phyloP scores from a whole-genome alignment of 2,113 vertebrate genomes.

The Sinocyclocheilus anophthalmus region DNA sequence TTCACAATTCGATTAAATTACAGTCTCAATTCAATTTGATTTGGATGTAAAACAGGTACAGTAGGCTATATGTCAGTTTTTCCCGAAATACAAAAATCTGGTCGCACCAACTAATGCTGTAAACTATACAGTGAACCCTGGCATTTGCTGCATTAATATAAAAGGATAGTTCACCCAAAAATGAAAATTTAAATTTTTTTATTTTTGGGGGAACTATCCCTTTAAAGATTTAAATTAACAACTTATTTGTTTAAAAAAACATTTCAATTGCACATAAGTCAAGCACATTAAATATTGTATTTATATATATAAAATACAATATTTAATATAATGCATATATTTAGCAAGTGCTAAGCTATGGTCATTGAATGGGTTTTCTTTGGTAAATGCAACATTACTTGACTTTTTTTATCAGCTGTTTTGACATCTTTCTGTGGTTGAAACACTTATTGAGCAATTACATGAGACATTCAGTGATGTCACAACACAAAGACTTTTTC shows the following conservation, averaged over 20 bases:
- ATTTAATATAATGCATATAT: background rate
- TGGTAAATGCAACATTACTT: background rate
- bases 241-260: background rate
- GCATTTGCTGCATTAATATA: background rate
- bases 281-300: background rate
- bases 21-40: background rate
- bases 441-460: background rate
- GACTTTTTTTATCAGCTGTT: background rate
- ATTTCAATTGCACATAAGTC: background rate
- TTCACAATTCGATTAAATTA: background rate
- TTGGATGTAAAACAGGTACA: background rate
- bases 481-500: too few relatives aligned
- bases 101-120: too few relatives aligned
- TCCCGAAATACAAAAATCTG: too few relatives aligned
- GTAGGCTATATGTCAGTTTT: too few relatives aligned
- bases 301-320: background rate
- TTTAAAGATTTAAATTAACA: background rate
- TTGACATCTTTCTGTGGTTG: background rate
- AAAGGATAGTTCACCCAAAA: too few relatives aligned
- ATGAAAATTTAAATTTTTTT: too few relatives aligned
- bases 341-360: background rate
- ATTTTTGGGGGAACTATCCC: too few relatives aligned
- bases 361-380: background rate
- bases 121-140: background rate
- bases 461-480: too few relatives aligned